Base-by-base conservation (phyloP, 2,113 vertebrate species). In the Apistogramma diplotaenia region DNA sequence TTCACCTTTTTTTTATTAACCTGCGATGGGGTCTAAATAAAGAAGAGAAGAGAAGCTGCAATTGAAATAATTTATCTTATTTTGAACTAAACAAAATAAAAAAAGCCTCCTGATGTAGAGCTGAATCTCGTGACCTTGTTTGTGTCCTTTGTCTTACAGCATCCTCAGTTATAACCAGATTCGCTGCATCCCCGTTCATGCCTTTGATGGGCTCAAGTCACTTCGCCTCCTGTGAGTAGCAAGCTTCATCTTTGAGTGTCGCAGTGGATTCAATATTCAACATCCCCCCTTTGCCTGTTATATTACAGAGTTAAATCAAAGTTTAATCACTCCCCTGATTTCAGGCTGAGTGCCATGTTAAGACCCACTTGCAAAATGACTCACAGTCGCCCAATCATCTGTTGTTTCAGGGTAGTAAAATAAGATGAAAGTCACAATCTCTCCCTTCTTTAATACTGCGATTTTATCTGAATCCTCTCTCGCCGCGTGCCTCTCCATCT, bases 141-240 rank as follows among this genome's bases (percentile, higher is more conserved):
- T 46, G 1, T 87, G 29, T 90, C 56, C 43, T 80, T 70, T 87
- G 33, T 87, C 74, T 74, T 71, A 18, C 90, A 96, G 98, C 83
- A 99, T 99, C 94, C 92, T 99, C 94, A 99, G 98, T 85, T 99
- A 99, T 91, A 99, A 99, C 87, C 93, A 96, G 73, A 97, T 99
- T 15, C 96, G 96, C 4, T 99, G 98, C 93, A 96, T 99, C 78
- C 98, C 97, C 0, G 85, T 96, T 71, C 96, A 98, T 1, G 97
- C 98, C 6, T 99, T 99, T 80, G 91, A 96, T 0, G 98, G 98
- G 4, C 96, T 99, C 67, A 96, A 95, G 35, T 96, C 97, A 1
- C 97, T 99, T 35, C 96, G 98, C 27, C 96, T 99, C 84, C 94
- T 99, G 98, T 99, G 91, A 99, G 98, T 97, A 91, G 49, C 82